phyloP scores from a whole-genome alignment of 2,888 invertebrate genomes.

The Ophonus ardosiacus region DNA sequence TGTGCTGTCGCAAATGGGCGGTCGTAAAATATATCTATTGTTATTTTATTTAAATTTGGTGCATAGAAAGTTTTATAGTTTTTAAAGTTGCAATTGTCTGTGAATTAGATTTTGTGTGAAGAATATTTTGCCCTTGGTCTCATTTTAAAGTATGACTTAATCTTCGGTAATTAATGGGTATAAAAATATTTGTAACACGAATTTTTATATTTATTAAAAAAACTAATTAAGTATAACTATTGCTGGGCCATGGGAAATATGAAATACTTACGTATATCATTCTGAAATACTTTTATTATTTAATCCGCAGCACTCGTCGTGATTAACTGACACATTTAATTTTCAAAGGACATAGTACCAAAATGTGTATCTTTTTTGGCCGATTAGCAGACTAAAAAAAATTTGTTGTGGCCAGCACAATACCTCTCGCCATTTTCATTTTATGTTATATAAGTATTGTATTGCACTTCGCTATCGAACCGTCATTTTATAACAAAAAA shows the following conservation, averaged over 20 bases:
- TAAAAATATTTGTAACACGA: background rate
- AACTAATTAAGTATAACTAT: background rate
- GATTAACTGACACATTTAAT: too few relatives aligned
- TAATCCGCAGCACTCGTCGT: too few relatives aligned
- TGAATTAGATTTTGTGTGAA: conserved; percentile 4
- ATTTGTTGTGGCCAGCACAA: too few relatives aligned
- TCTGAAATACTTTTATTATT: too few relatives aligned
- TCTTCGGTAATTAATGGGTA: conserved; percentile 6
- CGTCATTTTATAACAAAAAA: too few relatives aligned
- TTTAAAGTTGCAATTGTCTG: conserved; percentile 9
- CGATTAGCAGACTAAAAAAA: too few relatives aligned
- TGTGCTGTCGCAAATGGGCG: background rate
- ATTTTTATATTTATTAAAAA: background rate
- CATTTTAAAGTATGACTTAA: conserved; percentile 6
- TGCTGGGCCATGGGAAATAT: background rate
- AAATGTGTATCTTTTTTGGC: too few relatives aligned
- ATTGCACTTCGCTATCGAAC: too few relatives aligned
- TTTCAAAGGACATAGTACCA: too few relatives aligned
- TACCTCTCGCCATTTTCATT: too few relatives aligned
- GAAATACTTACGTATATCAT: too few relatives aligned
- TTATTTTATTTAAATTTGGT: conserved; percentile 32
- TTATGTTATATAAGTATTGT: too few relatives aligned
- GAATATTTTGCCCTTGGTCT: conserved; percentile 19
- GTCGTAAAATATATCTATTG: conserved; percentile 37
- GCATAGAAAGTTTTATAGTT: conserved; percentile 25